Base-by-base conservation (phyloP, 2,888 invertebrate genomes). In the Argyra leucocephala region DNA sequence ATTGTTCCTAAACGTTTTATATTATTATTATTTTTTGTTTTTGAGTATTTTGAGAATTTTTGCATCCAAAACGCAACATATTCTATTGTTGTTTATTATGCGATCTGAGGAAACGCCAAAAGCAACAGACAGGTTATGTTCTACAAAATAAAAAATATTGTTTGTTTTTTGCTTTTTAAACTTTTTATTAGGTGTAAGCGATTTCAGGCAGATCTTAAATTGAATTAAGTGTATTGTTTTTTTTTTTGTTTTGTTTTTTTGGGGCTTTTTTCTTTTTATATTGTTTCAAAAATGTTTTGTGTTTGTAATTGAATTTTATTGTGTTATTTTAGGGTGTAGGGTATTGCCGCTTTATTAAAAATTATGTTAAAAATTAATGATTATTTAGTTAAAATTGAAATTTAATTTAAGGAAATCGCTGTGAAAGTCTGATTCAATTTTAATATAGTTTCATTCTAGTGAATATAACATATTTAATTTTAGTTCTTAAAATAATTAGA, bases 111-210 rank as follows among this genome's bases (percentile, higher is more conserved):
- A 18, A 48, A 48, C 18, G 48, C 48, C 48, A 48, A 48, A 48
- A 48, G 48, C 48, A 48, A 48, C 48, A 48, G 48, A 48, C 48
- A 48, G 48, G 48, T 48, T 48, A 48, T 48, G 48, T 48, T 48
- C 5, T 7, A 5, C 31, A 31, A 31, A 31, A 31, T 7, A 31
- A 31, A 5, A 48, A 31, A 31, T 31, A 10, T 31, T 12, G 12
- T 31, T 31, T 31, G 31, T 7, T 6, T 31, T 31, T 31, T 12
- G 7, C 12, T 26, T 31, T 18, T n/a, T 15, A 37, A 48, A n/a
- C 48, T n/a, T 48, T n/a, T 48, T 48, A n/a, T n/a, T 48, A 48
- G 18, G 48, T 48, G 48, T 48, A 48, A 48, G 48, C 48, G 48
- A 12, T 18, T 48, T 48, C 18, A 48, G 48, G 12, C 48, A 15